Percentiles rank a stretch among this genome's conserved stretches.
phyloP scores from a whole-genome alignment of 2,797 vertebrate species.

The Masticophis lateralis region DNA sequence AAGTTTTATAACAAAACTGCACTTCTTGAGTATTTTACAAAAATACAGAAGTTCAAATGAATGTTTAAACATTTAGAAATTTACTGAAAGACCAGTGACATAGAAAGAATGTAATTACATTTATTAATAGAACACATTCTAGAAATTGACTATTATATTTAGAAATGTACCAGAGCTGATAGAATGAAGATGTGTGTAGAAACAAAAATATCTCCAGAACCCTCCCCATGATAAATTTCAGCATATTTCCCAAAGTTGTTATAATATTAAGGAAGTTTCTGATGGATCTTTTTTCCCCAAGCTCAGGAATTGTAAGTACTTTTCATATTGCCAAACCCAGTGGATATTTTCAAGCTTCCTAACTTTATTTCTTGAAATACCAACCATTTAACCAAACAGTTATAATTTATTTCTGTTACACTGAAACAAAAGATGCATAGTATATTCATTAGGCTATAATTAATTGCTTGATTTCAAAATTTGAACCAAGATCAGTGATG shows the following conservation, averaged over 20 bases:
- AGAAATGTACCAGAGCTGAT: background rate
- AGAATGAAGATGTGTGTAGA: background rate
- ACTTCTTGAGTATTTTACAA: background rate
- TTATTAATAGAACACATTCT: background rate
- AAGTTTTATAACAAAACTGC: background rate
- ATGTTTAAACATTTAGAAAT: background rate
- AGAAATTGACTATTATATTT: background rate
- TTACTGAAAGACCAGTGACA: background rate
- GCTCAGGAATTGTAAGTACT: no score
- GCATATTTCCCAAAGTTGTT: background rate
- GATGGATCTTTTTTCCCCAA: background rate
- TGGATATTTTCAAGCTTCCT: background rate
- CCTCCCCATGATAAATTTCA: background rate
- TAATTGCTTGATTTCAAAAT: background rate
- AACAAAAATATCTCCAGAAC: background rate
- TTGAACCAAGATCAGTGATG: background rate
- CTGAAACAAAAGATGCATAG: background rate
- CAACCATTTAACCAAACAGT: background rate
- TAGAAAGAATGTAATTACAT: background rate
- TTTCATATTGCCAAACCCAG: background rate
- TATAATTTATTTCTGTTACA: background rate
- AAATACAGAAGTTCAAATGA: background rate
- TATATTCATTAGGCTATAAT: background rate
- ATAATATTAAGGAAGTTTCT: background rate
- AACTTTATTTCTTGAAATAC: background rate